Evolutionary conservation across 2,888 invertebrate species (phyloP), one percentile per base, ranked within the genome.

Genomic region (Tupiocoris notatus): DNA sequence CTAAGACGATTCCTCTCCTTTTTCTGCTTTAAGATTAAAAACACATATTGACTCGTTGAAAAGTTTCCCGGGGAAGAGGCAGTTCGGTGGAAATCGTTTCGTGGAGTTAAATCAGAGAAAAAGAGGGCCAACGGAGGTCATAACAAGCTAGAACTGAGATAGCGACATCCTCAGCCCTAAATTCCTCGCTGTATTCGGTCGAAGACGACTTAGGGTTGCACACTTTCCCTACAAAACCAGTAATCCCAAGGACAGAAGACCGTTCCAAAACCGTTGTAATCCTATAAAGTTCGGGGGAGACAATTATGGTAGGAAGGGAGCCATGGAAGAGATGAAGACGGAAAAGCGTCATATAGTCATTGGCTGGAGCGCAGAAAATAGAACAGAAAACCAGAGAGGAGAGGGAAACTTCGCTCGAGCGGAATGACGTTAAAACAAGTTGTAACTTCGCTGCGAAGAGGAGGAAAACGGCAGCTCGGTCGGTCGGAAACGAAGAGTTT

Each of bases 1-100:
- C 21, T 22, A 9, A 17, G 20, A 18, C 63, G 16, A 63, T 16
- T 22, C 6, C 12, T 21, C 63, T 21, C 20, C 20, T 22, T 22
- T 63, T 20, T 63, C 24, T 25, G 65, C 24, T 39, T 39, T 12
- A 6, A 21, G 65, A 65, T 65, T 65, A 65, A 65, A 65, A 65
- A 65, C 65, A 65, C 65, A 65, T 65, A 65, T 65, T 65, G 65
- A 65, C 65, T 65, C 25, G 22, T 65, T 17, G 23, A 65, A 59
- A 65, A 65, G 65, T 65, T 65, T 65, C n/a, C 54, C 54, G 9
- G 7, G 9, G 7, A 54, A 7, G 16, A 54, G 9, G 9, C 54
- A 7, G 54, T 54, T 59, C 59, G n/a, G 59, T n/a, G 59, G 59
- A n/a, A 59, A 59, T n/a, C n/a, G 20, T n/a, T 20, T 59, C 18